A percentile compares a stretch with the other conserved stretches of the same genome.
Evolutionary conservation across 1,140 invertebrate species (phyloP).

Genomic region (Choristoneura fumiferana): DNA sequence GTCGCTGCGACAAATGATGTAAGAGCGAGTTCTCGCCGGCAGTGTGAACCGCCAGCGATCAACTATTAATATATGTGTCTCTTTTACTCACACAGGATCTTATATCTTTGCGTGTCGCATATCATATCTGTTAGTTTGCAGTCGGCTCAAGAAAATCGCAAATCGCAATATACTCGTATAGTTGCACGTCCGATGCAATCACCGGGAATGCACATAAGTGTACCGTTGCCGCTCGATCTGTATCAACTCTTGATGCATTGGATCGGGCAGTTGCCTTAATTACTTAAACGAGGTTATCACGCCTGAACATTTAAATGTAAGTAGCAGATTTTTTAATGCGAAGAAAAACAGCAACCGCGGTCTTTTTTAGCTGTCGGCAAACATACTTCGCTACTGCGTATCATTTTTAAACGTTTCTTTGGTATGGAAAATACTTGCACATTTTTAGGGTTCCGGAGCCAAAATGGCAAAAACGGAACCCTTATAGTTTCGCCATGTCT

Average conservation of each 20-base stretch:
- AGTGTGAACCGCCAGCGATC: no score
- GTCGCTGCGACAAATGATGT: no score
- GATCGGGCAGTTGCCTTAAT: conserved; percentile 13
- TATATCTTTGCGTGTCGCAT: neutral
- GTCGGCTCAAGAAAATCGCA: conserved; percentile 28
- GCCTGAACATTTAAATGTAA: neutral
- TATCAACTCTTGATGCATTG: conserved; percentile 39
- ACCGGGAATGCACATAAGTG: conserved; percentile 43
- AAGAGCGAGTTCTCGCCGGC: no score
- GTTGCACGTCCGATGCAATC: conserved; percentile 49
- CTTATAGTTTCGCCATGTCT: no score
- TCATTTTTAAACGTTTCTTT: no score
- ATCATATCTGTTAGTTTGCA: neutral
- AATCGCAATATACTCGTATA: conserved; percentile 33
- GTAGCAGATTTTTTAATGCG: neutral
- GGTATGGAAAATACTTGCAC: no score
- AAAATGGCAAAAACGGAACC: no score
- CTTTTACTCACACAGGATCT: no score
- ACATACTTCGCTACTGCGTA: no score
- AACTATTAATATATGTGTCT: no score
- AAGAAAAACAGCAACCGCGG: neutral
- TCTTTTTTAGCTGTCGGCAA: neutral
- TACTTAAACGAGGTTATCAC: conserved; percentile 12
- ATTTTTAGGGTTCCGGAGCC: no score
- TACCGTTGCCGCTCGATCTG: conserved; percentile 51